Base-by-base conservation (phyloP, 2,888 invertebrate species). In the Mesoligia furuncula region DNA sequence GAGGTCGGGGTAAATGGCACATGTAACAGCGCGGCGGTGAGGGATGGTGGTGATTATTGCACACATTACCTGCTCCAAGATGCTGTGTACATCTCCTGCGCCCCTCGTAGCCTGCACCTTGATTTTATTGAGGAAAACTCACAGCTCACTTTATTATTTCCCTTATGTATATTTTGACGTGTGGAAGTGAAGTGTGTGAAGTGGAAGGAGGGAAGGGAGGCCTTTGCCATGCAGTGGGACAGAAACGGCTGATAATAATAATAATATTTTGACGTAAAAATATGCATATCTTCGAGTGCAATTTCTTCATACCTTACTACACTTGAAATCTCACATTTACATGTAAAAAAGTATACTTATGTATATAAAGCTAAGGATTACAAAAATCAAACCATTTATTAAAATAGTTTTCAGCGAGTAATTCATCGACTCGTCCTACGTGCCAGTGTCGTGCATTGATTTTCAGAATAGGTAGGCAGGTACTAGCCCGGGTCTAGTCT, bases 1-100 rank as follows among this genome's bases (percentile, higher is more conserved):
- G 91, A 90, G 87, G 85, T 87, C 85, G 91, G 86, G 87, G 92
- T 90, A 92, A 92, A 93, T 92, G 91, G 90, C 85, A 91, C 90
- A 92, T 92, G 92, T 92, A 92, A 93, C 91, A 90, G 89, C 87
- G 89, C 86, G 88, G 89, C 91, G 87, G 93, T 94, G 95, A 95
- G 91, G 90, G 93, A 95, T 95, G 94, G 91, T 89, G 90, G 93
- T 91, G 94, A 95, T 95, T 95, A 96, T 95, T 94, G 92, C 95
- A 92, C 92, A 92, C 94, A 95, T 95, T 95, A 94, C 92, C 93
- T 93, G 84, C 91, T 89, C 91, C 87, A 88, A 92, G 92, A 89
- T 88, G 89, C 87, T 87, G 87, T 76, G 61, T 67, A 88, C 85
- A 86, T 89, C 89, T 89, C 88, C 88, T 83, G 24, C 87, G 83